phyloP scores from a whole-genome alignment of 2,113 vertebrate genomes.

The Grantiella picta region DNA sequence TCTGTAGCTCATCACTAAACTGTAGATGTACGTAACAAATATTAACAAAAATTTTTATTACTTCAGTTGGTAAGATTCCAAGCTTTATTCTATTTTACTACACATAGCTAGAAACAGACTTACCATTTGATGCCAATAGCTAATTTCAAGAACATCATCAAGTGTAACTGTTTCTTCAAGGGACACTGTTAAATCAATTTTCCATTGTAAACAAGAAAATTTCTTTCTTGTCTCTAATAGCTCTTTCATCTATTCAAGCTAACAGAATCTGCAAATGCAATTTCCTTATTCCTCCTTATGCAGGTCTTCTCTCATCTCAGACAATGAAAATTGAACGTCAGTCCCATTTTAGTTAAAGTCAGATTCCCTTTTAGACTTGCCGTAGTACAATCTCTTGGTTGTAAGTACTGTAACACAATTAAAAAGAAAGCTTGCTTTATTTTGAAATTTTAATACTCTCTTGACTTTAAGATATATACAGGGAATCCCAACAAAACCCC shows the following conservation, averaged over 20 bases:
- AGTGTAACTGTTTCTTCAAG: not conserved
- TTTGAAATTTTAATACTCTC: not conserved
- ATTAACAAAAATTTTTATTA: not conserved
- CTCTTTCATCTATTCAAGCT: not conserved
- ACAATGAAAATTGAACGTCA: not conserved
- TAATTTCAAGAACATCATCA: not conserved
- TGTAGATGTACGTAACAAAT: not conserved
- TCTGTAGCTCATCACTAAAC: not conserved
- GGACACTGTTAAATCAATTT: not conserved
- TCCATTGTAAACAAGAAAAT: not conserved
- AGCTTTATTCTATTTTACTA: not conserved
- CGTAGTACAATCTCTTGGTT: not conserved
- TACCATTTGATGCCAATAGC: not conserved
- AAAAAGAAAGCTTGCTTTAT: not conserved
- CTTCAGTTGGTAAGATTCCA: fast-evolving
- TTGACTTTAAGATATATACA: not conserved
- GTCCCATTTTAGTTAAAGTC: not conserved
- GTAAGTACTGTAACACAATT: not conserved
- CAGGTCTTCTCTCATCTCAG: not conserved
- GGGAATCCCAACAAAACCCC: not conserved
- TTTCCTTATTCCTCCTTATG: not conserved
- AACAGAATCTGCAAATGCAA: not conserved
- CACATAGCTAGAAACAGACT: not conserved
- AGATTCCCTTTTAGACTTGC: not conserved
- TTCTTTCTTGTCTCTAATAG: not conserved